A percentile compares a stretch with the other conserved stretches of the same genome.
Evolutionary conservation across 2,797 vertebrate genomes (phyloP).

Genomic region (Myotis daubentonii): DNA sequence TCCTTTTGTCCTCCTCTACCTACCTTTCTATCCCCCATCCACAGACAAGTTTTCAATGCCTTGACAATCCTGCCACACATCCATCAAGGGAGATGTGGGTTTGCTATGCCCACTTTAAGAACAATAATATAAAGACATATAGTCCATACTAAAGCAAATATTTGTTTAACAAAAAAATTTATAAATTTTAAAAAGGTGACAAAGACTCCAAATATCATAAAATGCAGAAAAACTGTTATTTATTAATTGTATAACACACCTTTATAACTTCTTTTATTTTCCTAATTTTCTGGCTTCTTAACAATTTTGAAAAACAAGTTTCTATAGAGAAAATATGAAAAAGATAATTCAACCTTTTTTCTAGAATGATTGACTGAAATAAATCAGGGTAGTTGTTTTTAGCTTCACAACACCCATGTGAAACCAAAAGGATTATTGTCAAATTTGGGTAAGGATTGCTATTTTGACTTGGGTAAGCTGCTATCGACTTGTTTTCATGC

Average conservation of each 20-base stretch:
- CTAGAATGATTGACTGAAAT: background rate
- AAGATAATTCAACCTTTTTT: background rate
- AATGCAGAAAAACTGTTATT: background rate
- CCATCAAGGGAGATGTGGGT: too few relatives aligned
- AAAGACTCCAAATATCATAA: background rate
- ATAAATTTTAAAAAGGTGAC: background rate
- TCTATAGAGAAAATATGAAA: background rate
- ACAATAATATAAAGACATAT: background rate
- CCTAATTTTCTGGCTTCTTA: background rate
- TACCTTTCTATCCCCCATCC: background rate
- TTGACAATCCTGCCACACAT: too few relatives aligned
- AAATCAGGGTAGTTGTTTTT: background rate
- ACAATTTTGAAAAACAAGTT: background rate
- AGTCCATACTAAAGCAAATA: background rate
- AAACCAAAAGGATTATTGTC: background rate
- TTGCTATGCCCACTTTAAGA: background rate
- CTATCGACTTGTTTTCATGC: background rate
- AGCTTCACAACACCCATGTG: background rate
- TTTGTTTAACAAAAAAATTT: background rate
- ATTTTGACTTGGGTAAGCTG: background rate
- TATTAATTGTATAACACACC: background rate
- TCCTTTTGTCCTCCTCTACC: background rate
- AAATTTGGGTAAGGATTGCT: background rate
- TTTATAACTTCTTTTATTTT: background rate
- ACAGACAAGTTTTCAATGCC: background rate